A percentile compares a stretch with the other conserved stretches of the same genome.
Conservation (phyloP, 2,888 invertebrate species). For the Rotaria sp. region DNA sequence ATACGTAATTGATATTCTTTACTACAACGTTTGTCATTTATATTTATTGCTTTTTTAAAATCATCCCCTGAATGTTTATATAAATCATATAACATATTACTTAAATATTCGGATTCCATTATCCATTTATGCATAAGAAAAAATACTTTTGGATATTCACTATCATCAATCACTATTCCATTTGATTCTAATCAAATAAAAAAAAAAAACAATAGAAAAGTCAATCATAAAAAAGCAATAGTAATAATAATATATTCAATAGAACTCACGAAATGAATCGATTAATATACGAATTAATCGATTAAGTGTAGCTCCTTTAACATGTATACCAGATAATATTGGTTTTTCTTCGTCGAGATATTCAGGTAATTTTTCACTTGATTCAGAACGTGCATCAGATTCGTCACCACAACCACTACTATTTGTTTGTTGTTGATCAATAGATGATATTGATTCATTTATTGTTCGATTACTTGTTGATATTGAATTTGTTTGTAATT, state of each 20-base stretch:
- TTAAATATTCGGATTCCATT: slow-evolving; percentile 55
- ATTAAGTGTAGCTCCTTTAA: slow-evolving; percentile 33
- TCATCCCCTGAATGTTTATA: slow-evolving; percentile 35
- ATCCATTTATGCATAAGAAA: slow-evolving; percentile 55
- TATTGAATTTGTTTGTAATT: not conserved
- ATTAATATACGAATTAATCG: slow-evolving; percentile 36
- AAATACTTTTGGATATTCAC: slow-evolving; percentile 38
- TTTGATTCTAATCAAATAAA: not conserved
- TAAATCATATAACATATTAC: slow-evolving; percentile 42
- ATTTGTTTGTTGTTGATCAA: not conserved
- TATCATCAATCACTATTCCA: slow-evolving; percentile 29
- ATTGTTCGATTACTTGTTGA: not conserved
- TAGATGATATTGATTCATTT: not conserved
- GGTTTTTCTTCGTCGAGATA: slow-evolving; percentile 35
- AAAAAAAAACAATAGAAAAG: not conserved
- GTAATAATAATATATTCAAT: not conserved
- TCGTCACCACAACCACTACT: slow-evolving; percentile 12
- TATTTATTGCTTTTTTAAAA: slow-evolving; percentile 14
- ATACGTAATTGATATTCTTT: slow-evolving; percentile 44
- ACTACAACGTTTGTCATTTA: slow-evolving; percentile 33
- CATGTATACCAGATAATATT: slow-evolving; percentile 30
- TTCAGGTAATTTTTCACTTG: slow-evolving; percentile 2
- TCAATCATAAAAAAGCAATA: not conserved
- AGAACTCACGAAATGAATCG: slow-evolving; percentile 37
- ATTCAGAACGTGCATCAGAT: slow-evolving; percentile 13